Percentiles rank a stretch among this genome's conserved stretches.
Evolutionary conservation across 2,113 vertebrate species (phyloP).

Genomic region (Aldabrachelys gigantea): DNA sequence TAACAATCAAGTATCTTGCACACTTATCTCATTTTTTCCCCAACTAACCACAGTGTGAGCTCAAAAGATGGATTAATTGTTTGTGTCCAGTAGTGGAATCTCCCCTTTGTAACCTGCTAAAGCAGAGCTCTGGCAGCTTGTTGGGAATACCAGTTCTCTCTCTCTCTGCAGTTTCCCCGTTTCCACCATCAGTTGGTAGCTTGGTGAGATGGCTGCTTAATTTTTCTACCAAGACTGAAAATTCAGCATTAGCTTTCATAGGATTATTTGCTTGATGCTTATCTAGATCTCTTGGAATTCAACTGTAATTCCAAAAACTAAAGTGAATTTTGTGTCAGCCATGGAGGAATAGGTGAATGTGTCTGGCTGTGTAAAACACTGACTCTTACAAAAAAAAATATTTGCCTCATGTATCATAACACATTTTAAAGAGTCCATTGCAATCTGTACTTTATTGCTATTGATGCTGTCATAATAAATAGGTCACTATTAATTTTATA

Average conservation of each 20-base stretch:
- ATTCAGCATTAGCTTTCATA: background rate
- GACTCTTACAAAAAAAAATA: fast-evolving
- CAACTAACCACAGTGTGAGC: background rate
- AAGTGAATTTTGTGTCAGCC: background rate
- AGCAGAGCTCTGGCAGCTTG: background rate
- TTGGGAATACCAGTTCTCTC: background rate
- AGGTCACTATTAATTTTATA: background rate
- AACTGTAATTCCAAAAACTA: background rate
- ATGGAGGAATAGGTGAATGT: background rate
- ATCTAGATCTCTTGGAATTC: background rate
- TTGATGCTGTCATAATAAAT: background rate
- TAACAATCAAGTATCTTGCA: background rate
- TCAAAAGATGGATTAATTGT: background rate
- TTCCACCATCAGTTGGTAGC: background rate
- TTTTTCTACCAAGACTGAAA: background rate
- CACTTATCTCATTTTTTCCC: background rate
- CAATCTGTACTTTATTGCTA: background rate
- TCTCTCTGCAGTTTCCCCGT: background rate
- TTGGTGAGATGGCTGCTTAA: background rate
- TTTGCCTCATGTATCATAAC: background rate
- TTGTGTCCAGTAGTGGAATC: background rate
- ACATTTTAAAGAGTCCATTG: background rate
- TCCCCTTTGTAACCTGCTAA: background rate
- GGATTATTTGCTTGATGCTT: background rate
- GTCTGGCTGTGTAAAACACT: background rate